Base-by-base conservation (phyloP, 2,888 invertebrate species). In the Phasia obesa region DNA sequence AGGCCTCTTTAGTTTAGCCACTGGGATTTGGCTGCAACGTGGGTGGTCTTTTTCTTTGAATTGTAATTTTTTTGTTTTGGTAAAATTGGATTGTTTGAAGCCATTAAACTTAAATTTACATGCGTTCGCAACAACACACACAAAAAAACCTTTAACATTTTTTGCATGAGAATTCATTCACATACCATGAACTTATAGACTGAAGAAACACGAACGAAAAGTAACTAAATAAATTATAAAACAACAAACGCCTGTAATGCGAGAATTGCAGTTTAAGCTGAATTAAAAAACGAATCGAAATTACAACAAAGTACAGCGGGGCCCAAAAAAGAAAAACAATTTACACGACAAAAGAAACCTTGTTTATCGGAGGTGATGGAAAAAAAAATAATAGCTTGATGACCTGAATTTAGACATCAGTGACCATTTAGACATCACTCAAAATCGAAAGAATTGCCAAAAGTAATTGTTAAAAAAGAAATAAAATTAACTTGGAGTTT, bases 81-180 rank as follows among this genome's bases (percentile, higher is more conserved):
- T 49, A 6, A 17, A 42, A 21, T 74, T 62, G 42, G 27, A 27
- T 64, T 44, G 55, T 57, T 67, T 73, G 51, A 71, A 73, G 78
- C 78, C 81, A 82, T 74, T 82, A 82, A 82, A 49, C 27, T 77
- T 49, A 82, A 82, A 82, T 82, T 82, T 69, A 82, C 77, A 78
- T 82, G 81, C 81, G 78, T 82, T 73, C 27, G 62, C 57, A 25
- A 74, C 57, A 62, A 9, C 27, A 67, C 67, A 57, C 60, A 55
- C 44, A 55, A 55, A 55, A 55, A 55, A 38, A 25, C 17, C 9
- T 17, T 31, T 25, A 60, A 49, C 65, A 23, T 47, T n/a, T n/a
- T n/a, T n/a, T 67, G 55, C 55, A 49, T 74, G 44, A 59, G 59
- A 71, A 65, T 38, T n/a, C 25, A 23, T 42, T 57, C 25, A 15